These are phyloP conservation scores for Andrena cerasifolii DNA, from an alignment of 1,140 invertebrate genomes.

Conservation along the genomic window DNA sequence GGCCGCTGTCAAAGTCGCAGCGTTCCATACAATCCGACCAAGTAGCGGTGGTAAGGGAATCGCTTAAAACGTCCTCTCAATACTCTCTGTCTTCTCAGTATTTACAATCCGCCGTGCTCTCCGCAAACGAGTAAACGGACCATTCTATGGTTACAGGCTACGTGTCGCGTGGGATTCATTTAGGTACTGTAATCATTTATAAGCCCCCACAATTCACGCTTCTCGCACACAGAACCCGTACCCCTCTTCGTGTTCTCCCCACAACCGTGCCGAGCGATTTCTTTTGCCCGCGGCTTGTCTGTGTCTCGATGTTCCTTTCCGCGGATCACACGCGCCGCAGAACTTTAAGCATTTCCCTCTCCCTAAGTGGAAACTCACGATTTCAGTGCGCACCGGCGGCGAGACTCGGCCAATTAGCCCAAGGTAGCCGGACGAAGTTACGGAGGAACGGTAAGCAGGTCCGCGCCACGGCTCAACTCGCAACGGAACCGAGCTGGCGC, in stretches of 20 bases:
- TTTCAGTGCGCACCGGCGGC: conserved; percentile 42
- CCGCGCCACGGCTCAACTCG: neutral
- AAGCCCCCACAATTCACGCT: conserved; percentile 21
- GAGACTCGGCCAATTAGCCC: conserved; percentile 28
- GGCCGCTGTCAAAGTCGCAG: conserved; percentile 71
- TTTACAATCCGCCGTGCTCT: neutral
- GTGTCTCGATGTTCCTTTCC: too few species aligned
- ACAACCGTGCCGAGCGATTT: neutral
- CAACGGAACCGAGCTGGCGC: conserved; percentile 29
- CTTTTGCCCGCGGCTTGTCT: neutral
- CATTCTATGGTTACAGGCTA: conserved; percentile 79
- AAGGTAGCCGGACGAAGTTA: conserved; percentile 15
- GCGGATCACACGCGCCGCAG: too few species aligned
- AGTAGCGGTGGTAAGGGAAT: conserved; percentile 69
- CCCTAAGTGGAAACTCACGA: neutral
- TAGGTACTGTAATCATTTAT: conserved; percentile 77
- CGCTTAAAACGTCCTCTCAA: neutral
- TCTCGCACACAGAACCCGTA: conserved; percentile 20
- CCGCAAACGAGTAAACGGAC: conserved; percentile 47
- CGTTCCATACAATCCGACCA: conserved; percentile 77
- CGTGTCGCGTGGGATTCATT: conserved; percentile 79
- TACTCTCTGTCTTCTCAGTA: neutral
- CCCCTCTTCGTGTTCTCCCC: neutral
- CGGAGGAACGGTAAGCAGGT: conserved; percentile 38
- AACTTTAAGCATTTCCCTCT: too few species aligned